A percentile compares a stretch with the other conserved stretches of the same genome.
phyloP scores from a whole-genome alignment of 2,888 invertebrate species.

The Cyclophora punctaria region DNA sequence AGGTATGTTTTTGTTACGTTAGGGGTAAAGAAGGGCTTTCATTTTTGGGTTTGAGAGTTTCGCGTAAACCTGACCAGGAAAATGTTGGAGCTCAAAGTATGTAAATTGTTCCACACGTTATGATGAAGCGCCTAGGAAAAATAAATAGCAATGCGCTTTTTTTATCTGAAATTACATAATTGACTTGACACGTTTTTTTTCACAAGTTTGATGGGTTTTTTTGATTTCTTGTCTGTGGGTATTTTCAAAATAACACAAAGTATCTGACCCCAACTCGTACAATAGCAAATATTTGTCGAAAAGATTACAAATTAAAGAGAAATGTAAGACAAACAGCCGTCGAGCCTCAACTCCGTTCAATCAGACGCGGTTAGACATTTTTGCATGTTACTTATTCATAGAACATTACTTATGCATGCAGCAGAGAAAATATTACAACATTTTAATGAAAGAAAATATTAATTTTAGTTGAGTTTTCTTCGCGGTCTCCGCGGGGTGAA shows the following conservation, averaged over 20 bases:
- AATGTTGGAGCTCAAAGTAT: too few relatives aligned
- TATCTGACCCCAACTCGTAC: too few relatives aligned
- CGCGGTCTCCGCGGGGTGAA: constrained; percentile 53
- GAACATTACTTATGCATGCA: constrained; percentile 75
- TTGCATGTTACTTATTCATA: constrained; percentile 70
- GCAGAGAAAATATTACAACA: constrained; percentile 75
- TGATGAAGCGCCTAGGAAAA: too few relatives aligned
- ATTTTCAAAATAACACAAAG: too few relatives aligned
- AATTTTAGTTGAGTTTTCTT: constrained; percentile 74
- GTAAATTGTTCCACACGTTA: too few relatives aligned
- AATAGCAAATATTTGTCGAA: constrained; percentile 18
- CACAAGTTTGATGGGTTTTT: too few relatives aligned
- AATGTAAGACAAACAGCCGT: constrained; percentile 19
- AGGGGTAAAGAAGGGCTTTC: too few relatives aligned
- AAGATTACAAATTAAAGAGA: constrained; percentile 20
- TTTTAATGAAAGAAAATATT: constrained; percentile 77
- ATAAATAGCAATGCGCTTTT: too few relatives aligned
- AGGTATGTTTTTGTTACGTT: not conserved
- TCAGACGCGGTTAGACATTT: constrained; percentile 45
- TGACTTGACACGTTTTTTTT: too few relatives aligned
- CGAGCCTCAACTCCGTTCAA: constrained; percentile 30
- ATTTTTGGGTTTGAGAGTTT: not conserved
- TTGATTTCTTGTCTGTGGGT: too few relatives aligned
- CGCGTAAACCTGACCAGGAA: not conserved
- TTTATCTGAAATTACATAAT: too few relatives aligned